Base-by-base conservation (phyloP, 2,797 vertebrate species). In the Crocidura indochinensis region DNA sequence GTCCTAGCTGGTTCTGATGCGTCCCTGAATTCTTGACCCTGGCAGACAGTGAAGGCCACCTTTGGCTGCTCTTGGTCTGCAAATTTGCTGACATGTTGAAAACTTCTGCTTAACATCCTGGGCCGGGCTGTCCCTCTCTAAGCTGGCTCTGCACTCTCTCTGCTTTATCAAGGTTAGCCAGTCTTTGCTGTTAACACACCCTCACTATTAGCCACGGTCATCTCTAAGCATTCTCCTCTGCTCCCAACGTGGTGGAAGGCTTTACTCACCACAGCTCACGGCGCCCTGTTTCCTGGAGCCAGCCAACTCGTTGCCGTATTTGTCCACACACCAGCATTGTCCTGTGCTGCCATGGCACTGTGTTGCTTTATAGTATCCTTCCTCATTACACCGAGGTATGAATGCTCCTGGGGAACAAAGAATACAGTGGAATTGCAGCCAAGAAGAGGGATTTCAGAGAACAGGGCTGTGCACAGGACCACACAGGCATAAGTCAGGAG, bases 251-350 rank as follows among this genome's bases (percentile, higher is more conserved):
- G n/a, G 56, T 15, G 19, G 56, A 60, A 20, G 64, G 49, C 87
- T 31, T 87, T 92, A 97, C 98, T 98, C 98, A 99, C 99, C 99
- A 31, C 99, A 99, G 96, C 98, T 99, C 29, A 99, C 99, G 24
- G 99, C 97, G 65, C 99, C 99, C 97, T 98, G 99, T 97, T 99
- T 99, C 97, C 99, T 98, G 87, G 99, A 99, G 96, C 99, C 99
- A 0, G 99, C 99, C 15, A 99, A 98, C 98, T 99, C 99, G 1
- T 99, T 99, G 51, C 99, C 99, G 0, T 99, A 99, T 96, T 99
- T 99, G 97, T 99, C 99, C 75, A 99, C 99, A 87, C 99, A 99
- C 99, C 99, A 99, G 97, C 99, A 99, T 97, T 99, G 99, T 44
- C 99, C 99, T 0, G 98, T 99, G 97, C 98, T 99, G 96, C 99